Percentiles rank a stretch among this genome's conserved stretches.
phyloP scores from a whole-genome alignment of 1,140 invertebrate species.

The Trichogramma pretiosum region DNA sequence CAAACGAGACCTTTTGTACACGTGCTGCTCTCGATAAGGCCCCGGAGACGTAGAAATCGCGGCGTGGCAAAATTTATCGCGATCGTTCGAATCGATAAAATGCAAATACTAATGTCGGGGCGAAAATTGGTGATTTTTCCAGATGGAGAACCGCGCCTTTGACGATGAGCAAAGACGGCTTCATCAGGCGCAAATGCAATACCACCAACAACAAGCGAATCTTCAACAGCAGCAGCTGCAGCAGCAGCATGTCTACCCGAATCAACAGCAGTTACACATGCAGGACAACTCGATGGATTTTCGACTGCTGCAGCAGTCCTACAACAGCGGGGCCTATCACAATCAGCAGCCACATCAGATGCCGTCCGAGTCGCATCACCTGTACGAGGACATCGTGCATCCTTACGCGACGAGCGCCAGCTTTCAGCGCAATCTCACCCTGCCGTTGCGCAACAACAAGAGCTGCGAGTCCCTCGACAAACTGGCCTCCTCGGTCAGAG shows the following conservation, averaged over 20 bases:
- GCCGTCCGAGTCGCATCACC: slow-evolving; percentile 21
- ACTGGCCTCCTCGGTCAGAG: slow-evolving; percentile 29
- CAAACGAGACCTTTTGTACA: no score
- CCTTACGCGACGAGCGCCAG: slow-evolving; percentile 1
- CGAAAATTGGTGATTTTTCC: slow-evolving; percentile 11
- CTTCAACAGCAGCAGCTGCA: slow-evolving; percentile 14
- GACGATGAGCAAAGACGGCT: slow-evolving; percentile 27
- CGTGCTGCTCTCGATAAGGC: no score
- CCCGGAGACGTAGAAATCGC: no score
- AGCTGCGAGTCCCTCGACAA: slow-evolving; percentile 12
- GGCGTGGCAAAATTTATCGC: no score
- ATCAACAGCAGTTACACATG: slow-evolving; percentile 9
- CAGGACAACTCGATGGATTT: slow-evolving; percentile 14
- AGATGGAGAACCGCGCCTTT: slow-evolving; percentile 42
- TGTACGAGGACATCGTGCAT: slow-evolving; percentile 37
- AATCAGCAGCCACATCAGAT: slow-evolving; percentile 2
- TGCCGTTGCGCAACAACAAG: slow-evolving; percentile 25
- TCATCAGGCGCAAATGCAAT: slow-evolving; percentile 2
- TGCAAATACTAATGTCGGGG: no score
- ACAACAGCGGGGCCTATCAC: background rate
- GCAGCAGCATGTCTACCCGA: background rate
- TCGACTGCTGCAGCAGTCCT: slow-evolving; percentile 3
- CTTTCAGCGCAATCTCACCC: slow-evolving; percentile 30
- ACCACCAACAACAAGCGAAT: slow-evolving; percentile 3
- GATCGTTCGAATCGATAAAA: no score